phyloP scores from a whole-genome alignment of 2,888 invertebrate species.

The Anthophora plumipes region DNA sequence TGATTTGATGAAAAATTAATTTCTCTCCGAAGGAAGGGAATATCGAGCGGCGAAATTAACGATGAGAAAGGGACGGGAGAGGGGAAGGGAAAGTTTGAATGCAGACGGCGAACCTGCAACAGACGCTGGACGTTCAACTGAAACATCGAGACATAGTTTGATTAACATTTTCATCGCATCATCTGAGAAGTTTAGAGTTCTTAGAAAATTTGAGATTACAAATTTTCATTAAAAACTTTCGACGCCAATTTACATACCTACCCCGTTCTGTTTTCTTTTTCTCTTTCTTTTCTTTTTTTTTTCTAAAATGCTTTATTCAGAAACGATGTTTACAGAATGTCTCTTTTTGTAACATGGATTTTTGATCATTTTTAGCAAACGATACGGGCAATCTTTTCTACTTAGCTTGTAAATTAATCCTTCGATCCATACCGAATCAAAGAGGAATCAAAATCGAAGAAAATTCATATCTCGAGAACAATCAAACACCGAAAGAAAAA shows the following conservation, averaged over 20 bases:
- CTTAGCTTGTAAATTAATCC: no score
- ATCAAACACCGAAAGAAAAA: no score
- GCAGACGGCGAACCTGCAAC: slow-evolving; percentile 72
- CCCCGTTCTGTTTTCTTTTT: no score
- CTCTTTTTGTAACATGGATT: no score
- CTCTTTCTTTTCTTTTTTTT: no score
- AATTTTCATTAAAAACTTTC: slow-evolving; percentile 83
- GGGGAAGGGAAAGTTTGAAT: slow-evolving; percentile 69
- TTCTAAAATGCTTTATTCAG: no score
- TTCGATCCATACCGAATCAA: no score
- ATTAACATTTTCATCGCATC: slow-evolving; percentile 80
- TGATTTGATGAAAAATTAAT: background rate
- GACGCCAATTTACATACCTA: slow-evolving; percentile 76
- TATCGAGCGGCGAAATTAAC: slow-evolving; percentile 10
- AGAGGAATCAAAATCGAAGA: no score
- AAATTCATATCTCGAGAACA: no score
- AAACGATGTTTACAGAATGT: no score
- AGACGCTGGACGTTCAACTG: slow-evolving; percentile 47
- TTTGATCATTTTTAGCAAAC: no score
- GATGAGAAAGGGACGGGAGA: slow-evolving; percentile 27
- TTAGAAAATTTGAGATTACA: slow-evolving; percentile 79
- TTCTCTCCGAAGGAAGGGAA: background rate
- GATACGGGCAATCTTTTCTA: no score
- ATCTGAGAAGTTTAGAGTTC: slow-evolving; percentile 68
- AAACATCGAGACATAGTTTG: slow-evolving; percentile 71